Base-by-base conservation (phyloP, 2,888 invertebrate species). In the Hipparchia semele region DNA sequence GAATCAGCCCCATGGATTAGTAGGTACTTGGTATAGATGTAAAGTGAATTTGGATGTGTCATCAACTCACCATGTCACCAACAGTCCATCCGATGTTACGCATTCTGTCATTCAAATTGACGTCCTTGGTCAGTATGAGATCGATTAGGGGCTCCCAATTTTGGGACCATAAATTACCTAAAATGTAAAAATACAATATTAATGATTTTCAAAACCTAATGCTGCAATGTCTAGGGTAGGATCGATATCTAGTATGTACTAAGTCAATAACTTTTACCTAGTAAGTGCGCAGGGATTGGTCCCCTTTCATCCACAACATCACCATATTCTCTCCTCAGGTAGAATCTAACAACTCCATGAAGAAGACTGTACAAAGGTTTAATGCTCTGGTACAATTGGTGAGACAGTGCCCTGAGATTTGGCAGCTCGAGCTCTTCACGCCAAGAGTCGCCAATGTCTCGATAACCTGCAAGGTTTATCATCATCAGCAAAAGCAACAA, bases 271-370 rank as follows among this genome's bases (percentile, higher is more conserved):
- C 23, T 23, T 0, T 23, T 87, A 95, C 96, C 96, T 75, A 96
- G 84, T 73, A 97, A 88, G 91, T 97, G 96, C 12, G 96, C 95
- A 1, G 96, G 96, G 78, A 97, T 95, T 0, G 95, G 94, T 2
- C 95, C 96, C 13, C 81, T 84, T 72, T 89, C 87, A 1, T 95
- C 87, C 0, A 95, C 94, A 0, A 94, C 77, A 0, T 94, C 88
- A 0, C 95, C 96, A 81, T 96, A 96, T 51, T 88, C 83, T 75
- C 89, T 84, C 53, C 94, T 87, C 0, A 97, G 88, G 79, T 94
- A 95, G 79, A 94, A 95, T 76, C 97, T 91, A 0, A 96, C 94
- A 5, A 97, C 96, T 0, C 96, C 97, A 86, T 98, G 98, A 0
- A 98, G 89, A 46, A 96, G 88, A 33, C 89, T 82, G 84, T 97